A percentile compares a stretch with the other conserved stretches of the same genome.
Conservation (phyloP, 2,113 vertebrate species). For the Seriola quinqueradiata region DNA sequence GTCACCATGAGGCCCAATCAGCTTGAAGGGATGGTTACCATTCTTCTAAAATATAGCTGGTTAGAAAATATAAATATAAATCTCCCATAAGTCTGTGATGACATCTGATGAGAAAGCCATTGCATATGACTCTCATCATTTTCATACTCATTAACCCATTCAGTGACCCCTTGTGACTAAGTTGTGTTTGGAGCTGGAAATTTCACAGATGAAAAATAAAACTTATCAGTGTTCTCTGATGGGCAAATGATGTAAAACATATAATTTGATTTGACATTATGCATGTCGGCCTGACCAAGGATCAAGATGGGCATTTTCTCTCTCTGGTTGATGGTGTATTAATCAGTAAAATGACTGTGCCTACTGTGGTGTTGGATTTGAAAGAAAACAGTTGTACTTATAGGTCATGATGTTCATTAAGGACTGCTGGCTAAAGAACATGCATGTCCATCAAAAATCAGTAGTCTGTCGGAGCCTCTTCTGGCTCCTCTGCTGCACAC, state of each 20-base stretch:
- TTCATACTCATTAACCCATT: background rate
- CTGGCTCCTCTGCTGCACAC: conserved; percentile 22
- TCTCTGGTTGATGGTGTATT: conserved; percentile 2
- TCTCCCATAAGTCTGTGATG: background rate
- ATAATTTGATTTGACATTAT: background rate
- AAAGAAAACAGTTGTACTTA: conserved; percentile 36
- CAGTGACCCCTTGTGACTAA: background rate
- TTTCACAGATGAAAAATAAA: background rate
- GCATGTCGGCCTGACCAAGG: background rate
- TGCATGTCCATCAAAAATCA: conserved; percentile 50
- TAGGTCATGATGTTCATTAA: conserved; percentile 63
- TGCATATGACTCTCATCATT: background rate
- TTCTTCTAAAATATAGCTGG: background rate
- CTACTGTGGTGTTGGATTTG: conserved; percentile 1
- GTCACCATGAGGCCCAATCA: no score
- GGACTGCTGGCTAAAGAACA: conserved; percentile 32
- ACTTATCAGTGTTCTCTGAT: background rate
- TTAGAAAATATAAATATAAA: background rate
- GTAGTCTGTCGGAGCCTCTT: conserved; percentile 23
- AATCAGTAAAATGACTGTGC: conserved; percentile 23
- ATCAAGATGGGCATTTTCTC: background rate
- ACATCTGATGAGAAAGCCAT: background rate
- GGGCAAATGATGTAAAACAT: background rate
- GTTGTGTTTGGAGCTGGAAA: background rate
- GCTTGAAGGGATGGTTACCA: no score